Evolutionary conservation across 2,113 vertebrate genomes (phyloP).

Genomic region (Calonectris borealis): DNA sequence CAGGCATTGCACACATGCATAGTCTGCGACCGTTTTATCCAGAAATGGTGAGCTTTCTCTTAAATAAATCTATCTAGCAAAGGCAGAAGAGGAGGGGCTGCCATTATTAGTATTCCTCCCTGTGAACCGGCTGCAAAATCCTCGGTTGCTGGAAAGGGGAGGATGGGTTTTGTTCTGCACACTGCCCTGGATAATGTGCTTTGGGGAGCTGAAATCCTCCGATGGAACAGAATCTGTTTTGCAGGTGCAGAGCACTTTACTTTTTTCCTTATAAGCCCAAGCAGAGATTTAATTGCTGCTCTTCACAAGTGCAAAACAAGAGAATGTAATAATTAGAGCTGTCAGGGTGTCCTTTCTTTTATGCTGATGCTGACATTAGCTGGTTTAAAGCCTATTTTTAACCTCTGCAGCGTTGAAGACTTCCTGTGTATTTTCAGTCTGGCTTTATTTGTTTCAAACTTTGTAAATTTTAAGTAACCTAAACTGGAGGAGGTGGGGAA

Average conservation of each 20-base stretch:
- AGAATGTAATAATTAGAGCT: slow-evolving; percentile 77
- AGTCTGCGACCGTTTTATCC: not conserved
- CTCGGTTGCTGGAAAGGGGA: not conserved
- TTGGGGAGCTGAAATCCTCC: slow-evolving; percentile 31
- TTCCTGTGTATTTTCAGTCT: slow-evolving; percentile 51
- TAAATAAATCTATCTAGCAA: not conserved
- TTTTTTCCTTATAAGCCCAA: slow-evolving; percentile 64
- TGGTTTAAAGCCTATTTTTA: slow-evolving; percentile 74
- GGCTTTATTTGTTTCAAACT: slow-evolving; percentile 53
- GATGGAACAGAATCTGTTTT: not conserved
- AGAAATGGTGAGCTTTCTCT: slow-evolving; percentile 22
- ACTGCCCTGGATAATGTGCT: slow-evolving; percentile 23
- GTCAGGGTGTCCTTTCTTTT: slow-evolving; percentile 72
- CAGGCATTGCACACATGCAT: not conserved
- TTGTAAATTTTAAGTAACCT: slow-evolving; percentile 21
- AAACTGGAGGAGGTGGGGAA: not conserved
- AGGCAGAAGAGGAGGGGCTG: not conserved
- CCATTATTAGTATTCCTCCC: not conserved
- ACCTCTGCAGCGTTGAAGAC: slow-evolving; percentile 40
- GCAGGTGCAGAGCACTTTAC: slow-evolving; percentile 64
- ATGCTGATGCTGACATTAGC: slow-evolving; percentile 66
- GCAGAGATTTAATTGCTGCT: slow-evolving; percentile 73
- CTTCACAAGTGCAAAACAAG: slow-evolving; percentile 70
- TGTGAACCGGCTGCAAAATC: not conserved
- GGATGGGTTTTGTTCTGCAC: not conserved